Evolutionary conservation across 2,888 invertebrate genomes (phyloP).

Genomic region (Heliconius cydno): DNA sequence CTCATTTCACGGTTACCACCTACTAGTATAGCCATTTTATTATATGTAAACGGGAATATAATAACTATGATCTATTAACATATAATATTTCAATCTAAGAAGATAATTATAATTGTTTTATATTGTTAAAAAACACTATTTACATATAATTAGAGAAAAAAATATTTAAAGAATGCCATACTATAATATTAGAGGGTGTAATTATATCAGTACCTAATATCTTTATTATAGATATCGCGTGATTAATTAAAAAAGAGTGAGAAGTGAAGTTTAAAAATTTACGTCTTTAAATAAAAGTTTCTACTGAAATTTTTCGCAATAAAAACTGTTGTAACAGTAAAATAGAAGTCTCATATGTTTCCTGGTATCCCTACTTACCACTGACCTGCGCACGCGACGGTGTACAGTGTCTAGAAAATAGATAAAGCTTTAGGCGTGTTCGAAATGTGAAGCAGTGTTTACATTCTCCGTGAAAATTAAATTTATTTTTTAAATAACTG

Average conservation of each 20-base stretch:
- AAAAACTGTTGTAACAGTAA: background rate
- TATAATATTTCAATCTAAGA: background rate
- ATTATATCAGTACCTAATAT: background rate
- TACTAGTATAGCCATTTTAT: background rate
- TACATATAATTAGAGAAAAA: background rate
- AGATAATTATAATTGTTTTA: no score
- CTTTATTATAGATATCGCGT: background rate
- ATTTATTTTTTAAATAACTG: no score
- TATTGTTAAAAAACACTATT: no score
- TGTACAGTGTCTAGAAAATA: slow-evolving; percentile 27
- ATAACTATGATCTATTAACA: background rate
- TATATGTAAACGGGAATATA: background rate
- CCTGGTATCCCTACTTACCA: slow-evolving; percentile 32
- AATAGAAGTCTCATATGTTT: slow-evolving; percentile 2
- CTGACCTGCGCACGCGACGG: slow-evolving; percentile 56
- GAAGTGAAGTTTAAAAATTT: no score
- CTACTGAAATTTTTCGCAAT: no score
- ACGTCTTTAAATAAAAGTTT: no score
- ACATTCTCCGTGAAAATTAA: background rate
- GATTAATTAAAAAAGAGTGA: background rate
- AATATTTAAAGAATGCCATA: background rate
- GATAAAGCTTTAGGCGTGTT: slow-evolving; percentile 34
- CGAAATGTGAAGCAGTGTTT: background rate
- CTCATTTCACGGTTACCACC: slow-evolving; percentile 49
- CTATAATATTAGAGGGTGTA: no score